Base-by-base conservation (phyloP, 1,140 invertebrate species). In the Myzus persicae region DNA sequence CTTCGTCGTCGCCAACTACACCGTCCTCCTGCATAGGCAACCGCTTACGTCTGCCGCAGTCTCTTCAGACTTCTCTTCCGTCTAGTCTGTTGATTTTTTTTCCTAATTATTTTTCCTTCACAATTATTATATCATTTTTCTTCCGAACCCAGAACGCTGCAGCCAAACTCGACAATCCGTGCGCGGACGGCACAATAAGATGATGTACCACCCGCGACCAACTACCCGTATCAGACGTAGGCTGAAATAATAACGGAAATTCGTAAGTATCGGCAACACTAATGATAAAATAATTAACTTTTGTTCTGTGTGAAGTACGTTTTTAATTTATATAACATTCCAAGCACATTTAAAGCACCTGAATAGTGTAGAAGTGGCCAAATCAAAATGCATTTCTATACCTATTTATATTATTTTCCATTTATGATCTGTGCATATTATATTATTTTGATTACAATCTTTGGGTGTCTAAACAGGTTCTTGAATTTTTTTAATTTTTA, bases 241-340 rank as follows among this genome's bases (percentile, higher is more conserved):
- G 38, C n/a, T 90, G 31, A 67, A 76, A 76, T 76, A 76, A 76
- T 76, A 76, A n/a, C 14, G 31, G 14, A 76, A 67, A 90, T 90
- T 6, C 2, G 89, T 89, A 11, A 89, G 46, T 89, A 54, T 54
- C 22, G 7, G 44, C 22, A 40, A 82, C 8, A 82, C 8, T 7
- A 81, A 81, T 81, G 4, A 81, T 81, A 38, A 5, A 22, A 22
- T 36, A 38, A 38, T 48, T 48, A 22, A 81, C 5, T n/a, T 11
- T 67, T 5, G 36, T 36, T n/a, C n/a, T 76, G 14, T 76, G n/a
- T n/a, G 31, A 36, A 76, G 18, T 76, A n/a, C 59, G 31, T n/a
- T 76, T 76, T 76, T 76, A 11, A 67, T 76, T 67, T n/a, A n/a
- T n/a, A 5, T 76, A 6, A n/a, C 26, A n/a, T 76, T 76, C 14